phyloP scores from a whole-genome alignment of 2,113 vertebrate species.

The Nothocercus julius region DNA sequence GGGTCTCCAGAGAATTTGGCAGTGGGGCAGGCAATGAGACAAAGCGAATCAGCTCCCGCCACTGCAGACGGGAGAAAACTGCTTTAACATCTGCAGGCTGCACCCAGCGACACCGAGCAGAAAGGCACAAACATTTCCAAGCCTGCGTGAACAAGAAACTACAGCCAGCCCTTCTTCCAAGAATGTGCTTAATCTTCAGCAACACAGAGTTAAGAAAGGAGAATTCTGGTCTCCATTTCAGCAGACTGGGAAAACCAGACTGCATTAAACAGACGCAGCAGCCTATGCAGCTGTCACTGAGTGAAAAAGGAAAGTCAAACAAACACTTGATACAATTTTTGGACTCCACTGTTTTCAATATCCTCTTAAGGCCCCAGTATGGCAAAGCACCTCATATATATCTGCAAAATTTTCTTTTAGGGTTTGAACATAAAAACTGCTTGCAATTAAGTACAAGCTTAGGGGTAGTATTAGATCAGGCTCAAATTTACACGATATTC shows the following conservation, averaged over 20 bases:
- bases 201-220: background rate
- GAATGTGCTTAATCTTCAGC: background rate
- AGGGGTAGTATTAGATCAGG: background rate
- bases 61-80: background rate
- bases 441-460: background rate
- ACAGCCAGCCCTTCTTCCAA: background rate
- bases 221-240: background rate
- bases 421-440: background rate
- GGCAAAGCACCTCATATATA: background rate
- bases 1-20: background rate
- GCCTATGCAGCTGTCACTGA: background rate
- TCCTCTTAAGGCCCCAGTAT: background rate
- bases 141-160: background rate
- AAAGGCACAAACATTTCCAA: background rate
- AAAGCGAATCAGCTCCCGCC: background rate
- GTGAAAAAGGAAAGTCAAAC: background rate
- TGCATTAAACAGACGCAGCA: background rate
- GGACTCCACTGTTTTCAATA: background rate
- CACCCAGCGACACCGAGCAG: rapidly evolving
- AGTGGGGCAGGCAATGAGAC: background rate
- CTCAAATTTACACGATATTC: background rate
- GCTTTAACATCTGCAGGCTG: rapidly evolving
- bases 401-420: background rate
- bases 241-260: background rate
- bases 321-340: background rate